These are phyloP conservation scores for Mesocricetus auratus DNA, from an alignment of 2,113 vertebrate species.

Conservation along the genomic window DNA sequence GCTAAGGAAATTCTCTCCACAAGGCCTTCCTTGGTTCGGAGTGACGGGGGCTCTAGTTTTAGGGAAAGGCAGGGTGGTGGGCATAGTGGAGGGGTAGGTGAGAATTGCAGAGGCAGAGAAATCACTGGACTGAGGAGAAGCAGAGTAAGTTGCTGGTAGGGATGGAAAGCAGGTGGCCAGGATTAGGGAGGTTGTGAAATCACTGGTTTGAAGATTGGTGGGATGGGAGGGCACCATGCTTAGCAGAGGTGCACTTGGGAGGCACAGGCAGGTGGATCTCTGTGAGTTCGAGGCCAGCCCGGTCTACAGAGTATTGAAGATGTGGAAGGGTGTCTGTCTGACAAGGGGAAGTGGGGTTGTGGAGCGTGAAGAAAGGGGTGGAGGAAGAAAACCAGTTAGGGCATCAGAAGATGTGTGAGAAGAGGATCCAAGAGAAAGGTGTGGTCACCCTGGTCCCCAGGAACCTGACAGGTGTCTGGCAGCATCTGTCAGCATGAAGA, in stretches of 20 bases:
- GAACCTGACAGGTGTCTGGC: neutral
- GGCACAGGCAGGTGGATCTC: too few species aligned
- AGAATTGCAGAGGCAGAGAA: neutral
- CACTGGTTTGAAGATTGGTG: neutral
- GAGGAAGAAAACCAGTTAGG: neutral
- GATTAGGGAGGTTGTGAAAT: neutral
- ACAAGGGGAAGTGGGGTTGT: neutral
- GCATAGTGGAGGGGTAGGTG: neutral
- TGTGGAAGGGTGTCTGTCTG: too few species aligned
- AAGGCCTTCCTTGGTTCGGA: neutral
- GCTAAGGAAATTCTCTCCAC: neutral
- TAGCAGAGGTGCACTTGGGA: too few species aligned
- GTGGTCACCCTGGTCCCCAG: neutral
- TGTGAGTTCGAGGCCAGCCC: too few species aligned
- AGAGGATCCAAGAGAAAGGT: neutral
- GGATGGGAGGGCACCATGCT: neutral
- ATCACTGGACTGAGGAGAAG: neutral
- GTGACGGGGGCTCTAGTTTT: fast-evolving
- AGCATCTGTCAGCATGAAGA: too few species aligned
- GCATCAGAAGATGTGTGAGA: neutral
- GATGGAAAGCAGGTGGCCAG: neutral
- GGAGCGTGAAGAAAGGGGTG: neutral
- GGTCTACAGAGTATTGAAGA: neutral
- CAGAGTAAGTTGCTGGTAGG: neutral
- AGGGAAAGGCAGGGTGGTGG: neutral